phyloP scores from a whole-genome alignment of 2,888 invertebrate species.

The Callinectes sapidus region DNA sequence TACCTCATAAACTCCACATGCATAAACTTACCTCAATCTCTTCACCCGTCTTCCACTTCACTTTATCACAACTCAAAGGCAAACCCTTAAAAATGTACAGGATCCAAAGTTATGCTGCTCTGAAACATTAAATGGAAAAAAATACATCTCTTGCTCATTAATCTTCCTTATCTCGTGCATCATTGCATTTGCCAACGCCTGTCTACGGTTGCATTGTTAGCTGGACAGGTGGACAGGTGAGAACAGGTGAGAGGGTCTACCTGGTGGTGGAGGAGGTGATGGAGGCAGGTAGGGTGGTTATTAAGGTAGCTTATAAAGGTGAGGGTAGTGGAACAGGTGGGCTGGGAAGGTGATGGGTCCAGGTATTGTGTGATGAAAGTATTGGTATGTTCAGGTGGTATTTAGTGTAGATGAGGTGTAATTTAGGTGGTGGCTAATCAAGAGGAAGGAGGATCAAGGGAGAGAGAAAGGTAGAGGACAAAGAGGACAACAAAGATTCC shows the following conservation, averaged over 20 bases:
- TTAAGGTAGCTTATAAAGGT: background rate
- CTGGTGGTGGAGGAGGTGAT: background rate
- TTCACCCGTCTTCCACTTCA: background rate
- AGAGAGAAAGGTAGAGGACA: background rate
- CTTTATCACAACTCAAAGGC: background rate
- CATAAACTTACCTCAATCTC: background rate
- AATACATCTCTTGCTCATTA: background rate
- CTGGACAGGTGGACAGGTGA: constrained; percentile 4
- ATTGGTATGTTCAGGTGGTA: background rate
- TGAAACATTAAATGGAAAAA: background rate
- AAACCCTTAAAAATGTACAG: background rate
- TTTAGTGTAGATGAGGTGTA: background rate
- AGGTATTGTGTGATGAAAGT: background rate
- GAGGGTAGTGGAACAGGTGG: background rate
- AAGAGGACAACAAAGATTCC: background rate
- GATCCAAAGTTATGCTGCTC: background rate
- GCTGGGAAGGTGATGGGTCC: background rate
- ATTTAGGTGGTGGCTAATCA: background rate
- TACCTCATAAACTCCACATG: background rate
- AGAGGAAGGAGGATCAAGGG: background rate
- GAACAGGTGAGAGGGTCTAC: background rate
- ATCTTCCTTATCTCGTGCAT: constrained; percentile 26
- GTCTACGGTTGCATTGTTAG: constrained; percentile 16
- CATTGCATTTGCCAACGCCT: constrained; percentile 29
- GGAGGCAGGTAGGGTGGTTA: background rate